Evolutionary conservation across 1,140 invertebrate species (phyloP), one percentile per base, ranked within the genome.

Genomic region (Samia ricini): DNA sequence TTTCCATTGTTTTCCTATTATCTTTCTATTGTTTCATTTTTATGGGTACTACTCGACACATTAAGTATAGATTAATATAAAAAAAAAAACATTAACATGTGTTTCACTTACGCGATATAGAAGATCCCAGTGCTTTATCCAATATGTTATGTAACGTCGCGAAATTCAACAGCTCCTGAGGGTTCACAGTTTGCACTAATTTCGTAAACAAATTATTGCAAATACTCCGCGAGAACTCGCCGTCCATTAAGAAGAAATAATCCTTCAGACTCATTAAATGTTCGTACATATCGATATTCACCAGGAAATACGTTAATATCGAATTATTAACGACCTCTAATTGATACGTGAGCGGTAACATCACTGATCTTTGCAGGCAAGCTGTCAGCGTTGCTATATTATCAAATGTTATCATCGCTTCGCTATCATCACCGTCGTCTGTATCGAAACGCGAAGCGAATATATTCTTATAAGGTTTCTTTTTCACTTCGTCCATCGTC

Each of bases 201-300:
- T 93, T 93, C 0, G 89, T 81, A 64, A 95, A 95, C 18, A 96
- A 79, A 50, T 93, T 93, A 12, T 92, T 89, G 12, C 94, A 94
- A 3, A 96, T 91, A 62, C 92, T 93, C 21, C 92, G 93, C 0
- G 93, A 93, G 80, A 95, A 96, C 76, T 96, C 94, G 0, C 95
- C 95, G 69, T 96, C 95, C 78, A 95, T 86, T 7, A 96, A 72
- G 66, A 96, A 95, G 77, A 95, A 96, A 59, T 94, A 95, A 72
- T 94, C 94, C 8, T 94, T 91, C 0, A 96, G 76, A 76, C 93
- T 94, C 18, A 93, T 92, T 19, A 96, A 87, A 81, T 96, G 95
- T 10, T 93, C 91, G 12, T 95, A 91, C 68, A 95, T 91, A 49
- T 94, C 91, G 8, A 94, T 84, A 60, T 95, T 93, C 0, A 93